Conservation (phyloP, 1,140 invertebrate species). For the Scylla paramamosain region DNA sequence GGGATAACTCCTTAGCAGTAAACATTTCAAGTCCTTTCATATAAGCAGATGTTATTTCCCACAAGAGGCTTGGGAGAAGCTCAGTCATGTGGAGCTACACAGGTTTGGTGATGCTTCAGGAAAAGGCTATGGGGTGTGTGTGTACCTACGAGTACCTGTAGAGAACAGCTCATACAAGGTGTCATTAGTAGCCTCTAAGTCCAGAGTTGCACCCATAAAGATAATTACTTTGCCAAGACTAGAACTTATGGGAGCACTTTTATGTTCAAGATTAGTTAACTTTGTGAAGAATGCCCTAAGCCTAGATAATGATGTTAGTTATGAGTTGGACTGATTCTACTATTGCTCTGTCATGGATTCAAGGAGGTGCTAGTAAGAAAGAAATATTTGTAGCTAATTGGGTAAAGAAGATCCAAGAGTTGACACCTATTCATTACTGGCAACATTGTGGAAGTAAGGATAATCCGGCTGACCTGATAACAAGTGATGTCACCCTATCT, state of each 20-base stretch:
- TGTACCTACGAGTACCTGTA: conserved; percentile 35
- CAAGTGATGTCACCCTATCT: too few relatives aligned
- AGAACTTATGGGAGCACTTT: conserved; percentile 49
- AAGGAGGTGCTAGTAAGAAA: conserved; percentile 1
- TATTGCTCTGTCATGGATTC: conserved; percentile 37
- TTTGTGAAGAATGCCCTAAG: conserved; percentile 40
- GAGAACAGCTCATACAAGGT: conserved; percentile 8
- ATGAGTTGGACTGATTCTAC: conserved; percentile 42
- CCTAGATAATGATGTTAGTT: not conserved
- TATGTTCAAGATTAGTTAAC: conserved; percentile 32
- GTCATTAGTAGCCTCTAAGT: conserved; percentile 53
- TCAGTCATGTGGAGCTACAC: conserved; percentile 42
- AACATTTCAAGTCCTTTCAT: not conserved
- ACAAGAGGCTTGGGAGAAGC: not conserved
- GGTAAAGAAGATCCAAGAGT: not conserved
- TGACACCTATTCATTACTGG: not conserved
- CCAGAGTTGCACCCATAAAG: conserved; percentile 60
- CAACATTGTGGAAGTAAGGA: conserved; percentile 4
- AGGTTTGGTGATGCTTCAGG: conserved; percentile 49
- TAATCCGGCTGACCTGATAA: conserved; percentile 21
- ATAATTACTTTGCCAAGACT: conserved; percentile 38
- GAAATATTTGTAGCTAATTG: not conserved
- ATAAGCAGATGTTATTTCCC: conserved; percentile 40
- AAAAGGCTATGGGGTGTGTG: conserved; percentile 53
- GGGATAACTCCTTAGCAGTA: conserved; percentile 1